Evolutionary conservation across 2,888 invertebrate species (phyloP).

Genomic region (Parnassius apollo): DNA sequence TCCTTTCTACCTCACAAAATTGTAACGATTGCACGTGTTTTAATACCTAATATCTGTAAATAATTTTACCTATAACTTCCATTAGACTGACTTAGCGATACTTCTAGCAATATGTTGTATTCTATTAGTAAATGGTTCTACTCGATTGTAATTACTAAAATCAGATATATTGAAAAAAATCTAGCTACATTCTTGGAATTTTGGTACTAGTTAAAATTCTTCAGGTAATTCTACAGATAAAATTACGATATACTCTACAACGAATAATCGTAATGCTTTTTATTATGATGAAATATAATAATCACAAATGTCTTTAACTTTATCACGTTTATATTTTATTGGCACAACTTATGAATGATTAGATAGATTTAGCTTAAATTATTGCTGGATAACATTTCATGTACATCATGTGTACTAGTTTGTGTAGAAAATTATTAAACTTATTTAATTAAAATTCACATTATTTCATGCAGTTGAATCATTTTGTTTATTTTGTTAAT

Average conservation of each 20-base stretch:
- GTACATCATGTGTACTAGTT: slow-evolving; percentile 37
- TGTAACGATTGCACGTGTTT: slow-evolving; percentile 60
- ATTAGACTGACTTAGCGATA: slow-evolving; percentile 78
- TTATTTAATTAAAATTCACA: slow-evolving; percentile 2
- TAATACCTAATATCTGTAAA: slow-evolving; percentile 44
- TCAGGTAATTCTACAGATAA: slow-evolving; percentile 39
- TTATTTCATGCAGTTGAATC: slow-evolving; percentile 34
- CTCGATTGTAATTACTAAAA: slow-evolving; percentile 51
- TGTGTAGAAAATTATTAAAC: slow-evolving; percentile 33
- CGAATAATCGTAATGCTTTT: slow-evolving; percentile 68
- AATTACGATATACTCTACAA: slow-evolving; percentile 60
- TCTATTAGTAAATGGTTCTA: slow-evolving; percentile 50
- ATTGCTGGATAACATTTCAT: slow-evolving; percentile 45
- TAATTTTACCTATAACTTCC: slow-evolving; percentile 62
- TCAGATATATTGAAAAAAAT: slow-evolving; percentile 34
- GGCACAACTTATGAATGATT: slow-evolving; percentile 60
- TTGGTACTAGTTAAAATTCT: slow-evolving; percentile 19
- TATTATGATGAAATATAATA: slow-evolving; percentile 43
- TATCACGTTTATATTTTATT: slow-evolving; percentile 68
- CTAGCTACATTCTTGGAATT: slow-evolving; percentile 42
- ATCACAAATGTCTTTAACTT: slow-evolving; percentile 55
- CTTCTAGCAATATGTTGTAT: slow-evolving; percentile 59
- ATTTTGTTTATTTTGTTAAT: slow-evolving; percentile 46
- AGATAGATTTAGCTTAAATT: slow-evolving; percentile 59
- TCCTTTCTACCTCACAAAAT: slow-evolving; percentile 61